Conservation (phyloP, 2,797 vertebrate genomes). For the Sebastes kiyomatsui region DNA sequence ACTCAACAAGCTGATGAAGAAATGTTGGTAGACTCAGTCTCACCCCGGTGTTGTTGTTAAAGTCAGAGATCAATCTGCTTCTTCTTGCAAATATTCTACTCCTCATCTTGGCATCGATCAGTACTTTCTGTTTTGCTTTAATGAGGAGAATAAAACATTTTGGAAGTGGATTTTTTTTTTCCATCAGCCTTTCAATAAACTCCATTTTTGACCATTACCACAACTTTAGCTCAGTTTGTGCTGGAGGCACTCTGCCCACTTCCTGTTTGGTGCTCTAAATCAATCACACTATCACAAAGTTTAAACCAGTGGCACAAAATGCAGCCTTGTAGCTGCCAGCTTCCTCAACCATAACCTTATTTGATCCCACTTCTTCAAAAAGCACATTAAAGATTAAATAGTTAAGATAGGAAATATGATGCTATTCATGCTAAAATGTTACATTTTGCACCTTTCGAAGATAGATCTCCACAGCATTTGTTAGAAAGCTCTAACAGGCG, state of each 20-base stretch:
- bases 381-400: neutral
- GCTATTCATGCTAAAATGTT: neutral
- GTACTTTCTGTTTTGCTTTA: neutral
- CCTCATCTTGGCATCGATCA: neutral
- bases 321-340: rapidly evolving
- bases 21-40: neutral
- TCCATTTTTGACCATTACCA: neutral
- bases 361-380: neutral
- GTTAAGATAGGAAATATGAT: neutral
- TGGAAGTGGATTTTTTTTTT: neutral
- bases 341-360: neutral
- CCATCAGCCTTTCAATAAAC: neutral
- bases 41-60: neutral
- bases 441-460: neutral
- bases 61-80: neutral
- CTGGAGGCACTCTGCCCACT: slow-evolving; percentile 32
- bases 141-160: neutral
- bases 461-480: neutral
- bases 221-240: neutral
- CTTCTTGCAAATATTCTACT: neutral
- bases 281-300: neutral
- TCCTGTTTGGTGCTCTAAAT: slow-evolving; percentile 22
- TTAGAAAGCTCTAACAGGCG: neutral
- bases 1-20: neutral
- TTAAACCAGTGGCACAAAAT: neutral